Conservation (phyloP, 2,888 invertebrate genomes). For the Drosophila anomalata region DNA sequence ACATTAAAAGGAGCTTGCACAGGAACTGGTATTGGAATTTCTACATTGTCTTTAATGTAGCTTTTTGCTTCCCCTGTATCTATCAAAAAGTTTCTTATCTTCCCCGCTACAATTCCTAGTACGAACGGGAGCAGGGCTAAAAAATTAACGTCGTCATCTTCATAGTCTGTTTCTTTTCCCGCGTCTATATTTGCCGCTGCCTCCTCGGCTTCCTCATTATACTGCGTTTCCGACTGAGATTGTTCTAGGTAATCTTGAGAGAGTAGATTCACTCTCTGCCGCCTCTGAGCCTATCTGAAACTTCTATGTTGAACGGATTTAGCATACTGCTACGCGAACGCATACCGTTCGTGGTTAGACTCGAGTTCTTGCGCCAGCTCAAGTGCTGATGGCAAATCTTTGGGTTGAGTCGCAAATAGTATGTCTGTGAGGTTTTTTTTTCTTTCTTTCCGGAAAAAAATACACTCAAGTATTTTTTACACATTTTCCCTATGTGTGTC, state of each 20-base stretch:
- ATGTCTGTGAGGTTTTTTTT: too few species aligned
- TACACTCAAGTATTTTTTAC: too few species aligned
- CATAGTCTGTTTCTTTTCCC: background rate
- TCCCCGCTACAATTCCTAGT: too few species aligned
- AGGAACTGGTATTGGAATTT: too few species aligned
- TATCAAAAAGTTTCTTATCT: too few species aligned
- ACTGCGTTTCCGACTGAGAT: background rate
- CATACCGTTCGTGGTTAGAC: slow-evolving; percentile 12
- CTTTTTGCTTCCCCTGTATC: too few species aligned
- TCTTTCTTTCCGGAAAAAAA: too few species aligned
- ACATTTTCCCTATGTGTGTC: too few species aligned
- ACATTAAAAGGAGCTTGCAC: too few species aligned
- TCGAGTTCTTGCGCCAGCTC: slow-evolving; percentile 25
- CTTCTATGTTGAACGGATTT: background rate
- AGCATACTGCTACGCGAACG: background rate
- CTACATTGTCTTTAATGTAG: too few species aligned
- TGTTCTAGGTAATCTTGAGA: background rate
- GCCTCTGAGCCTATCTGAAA: too few species aligned
- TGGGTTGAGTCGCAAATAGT: slow-evolving; percentile 9
- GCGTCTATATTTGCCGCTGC: background rate
- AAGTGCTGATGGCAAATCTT: slow-evolving; percentile 22
- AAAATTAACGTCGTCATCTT: background rate
- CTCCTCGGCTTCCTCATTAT: background rate
- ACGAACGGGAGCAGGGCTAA: too few species aligned
- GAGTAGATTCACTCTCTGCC: background rate